Base-by-base conservation (phyloP, 2,888 invertebrate genomes). In the Troides aeacus region DNA sequence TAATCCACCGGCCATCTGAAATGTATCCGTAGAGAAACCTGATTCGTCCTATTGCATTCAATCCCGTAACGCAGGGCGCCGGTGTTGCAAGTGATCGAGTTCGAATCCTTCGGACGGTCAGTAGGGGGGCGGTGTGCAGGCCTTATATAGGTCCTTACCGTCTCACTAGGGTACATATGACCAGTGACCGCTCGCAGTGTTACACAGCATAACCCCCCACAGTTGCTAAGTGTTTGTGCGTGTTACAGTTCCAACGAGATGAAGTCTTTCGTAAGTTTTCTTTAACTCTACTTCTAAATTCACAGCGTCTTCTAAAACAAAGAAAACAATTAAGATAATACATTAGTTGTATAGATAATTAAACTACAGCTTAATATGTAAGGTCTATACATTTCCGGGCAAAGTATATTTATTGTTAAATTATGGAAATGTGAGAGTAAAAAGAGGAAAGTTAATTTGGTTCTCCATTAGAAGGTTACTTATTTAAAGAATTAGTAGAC, bases 251-350 rank as follows among this genome's bases (percentile, higher is more conserved):
- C 68, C 72, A 62, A 74, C 60, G 72, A 69, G 68, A 90, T 90
- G 90, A 90, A 86, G 87, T 78, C 83, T 71, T 87, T 88, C 77
- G 90, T 90, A 90, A 91, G 90, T 90, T 76, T 66, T 74, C 57
- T 69, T 69, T 69, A 63, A 46, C 46, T 61, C 17, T 64, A 56
- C 68, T 50, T 66, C 36, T 42, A 10, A 62, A 60, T 64, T 46
- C 42, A 23, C 46, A 24, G 15, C 42, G 8, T 42, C 30, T 24
- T 56, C 39, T 23, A 12, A 17, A 59, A 12, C 7, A 15, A 12
- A 46, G 15, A 46, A 46, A 46, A 46, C 12, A 46, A 4, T 12
- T 46, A 46, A 12, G 4, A 15, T 10, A 39, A 46, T 46, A 42
- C 8, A 42, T 12, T 46, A 46, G 46, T 15, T 12, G 15, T 46